Percentiles rank a stretch among this genome's conserved stretches.
Evolutionary conservation across 1,140 invertebrate genomes (phyloP).

Genomic region (Brachionus asplanchnoidis): DNA sequence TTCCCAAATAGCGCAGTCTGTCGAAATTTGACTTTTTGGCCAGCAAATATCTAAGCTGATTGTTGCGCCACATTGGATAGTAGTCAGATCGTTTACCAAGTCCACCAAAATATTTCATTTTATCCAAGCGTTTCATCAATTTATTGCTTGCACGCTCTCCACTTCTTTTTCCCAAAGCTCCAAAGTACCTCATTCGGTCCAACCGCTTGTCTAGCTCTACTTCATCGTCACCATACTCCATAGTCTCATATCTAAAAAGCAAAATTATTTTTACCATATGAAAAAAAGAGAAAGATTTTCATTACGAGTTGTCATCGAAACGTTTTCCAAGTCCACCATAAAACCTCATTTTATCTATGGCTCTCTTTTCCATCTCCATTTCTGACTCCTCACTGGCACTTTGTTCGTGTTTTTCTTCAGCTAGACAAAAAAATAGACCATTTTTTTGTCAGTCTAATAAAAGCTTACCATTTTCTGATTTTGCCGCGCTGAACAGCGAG

Average conservation of each 20-base stretch:
- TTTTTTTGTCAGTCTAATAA: neutral
- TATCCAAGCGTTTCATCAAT: conserved; percentile 27
- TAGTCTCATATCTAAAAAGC: neutral
- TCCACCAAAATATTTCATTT: conserved; percentile 39
- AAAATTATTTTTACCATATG: neutral
- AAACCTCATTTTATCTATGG: conserved; percentile 40
- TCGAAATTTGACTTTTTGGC: conserved; percentile 31
- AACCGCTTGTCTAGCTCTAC: neutral
- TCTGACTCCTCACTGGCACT: neutral
- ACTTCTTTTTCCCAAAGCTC: conserved; percentile 28
- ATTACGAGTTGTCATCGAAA: neutral
- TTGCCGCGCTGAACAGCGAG: neutral
- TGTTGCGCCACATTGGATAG: neutral
- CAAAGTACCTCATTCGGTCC: conserved; percentile 31
- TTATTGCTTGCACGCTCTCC: neutral
- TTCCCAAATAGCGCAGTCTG: conserved; percentile 9
- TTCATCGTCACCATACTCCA: neutral
- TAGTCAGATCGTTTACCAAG: conserved; percentile 19
- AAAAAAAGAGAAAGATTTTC: neutral
- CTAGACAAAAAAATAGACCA: neutral
- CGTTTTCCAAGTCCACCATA: conserved; percentile 33
- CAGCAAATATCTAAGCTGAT: neutral
- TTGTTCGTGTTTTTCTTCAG: neutral
- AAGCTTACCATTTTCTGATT: neutral
- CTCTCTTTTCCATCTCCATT: neutral